A percentile compares a stretch with the other conserved stretches of the same genome.
Conservation (phyloP, 2,888 invertebrate species). For the Caradrina clavipalpis region DNA sequence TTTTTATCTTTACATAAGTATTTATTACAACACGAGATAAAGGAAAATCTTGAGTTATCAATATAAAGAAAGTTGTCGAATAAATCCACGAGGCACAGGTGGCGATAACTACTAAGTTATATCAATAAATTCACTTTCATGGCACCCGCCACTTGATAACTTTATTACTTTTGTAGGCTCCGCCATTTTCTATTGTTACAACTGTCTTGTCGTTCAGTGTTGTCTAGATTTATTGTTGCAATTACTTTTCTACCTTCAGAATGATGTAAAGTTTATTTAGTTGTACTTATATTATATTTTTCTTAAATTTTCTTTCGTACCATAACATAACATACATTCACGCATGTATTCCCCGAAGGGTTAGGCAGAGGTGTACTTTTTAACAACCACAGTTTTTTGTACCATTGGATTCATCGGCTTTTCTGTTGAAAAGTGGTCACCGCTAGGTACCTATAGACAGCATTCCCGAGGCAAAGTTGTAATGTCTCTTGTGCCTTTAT, state of each 20-base stretch:
- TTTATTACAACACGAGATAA: conserved; percentile 4
- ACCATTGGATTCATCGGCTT: too few relatives aligned
- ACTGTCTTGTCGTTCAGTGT: conserved; percentile 30
- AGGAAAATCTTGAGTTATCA: conserved; percentile 2
- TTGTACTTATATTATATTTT: not conserved
- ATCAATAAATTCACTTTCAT: conserved; percentile 53
- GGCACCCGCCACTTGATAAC: conserved; percentile 44
- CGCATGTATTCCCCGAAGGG: too few relatives aligned
- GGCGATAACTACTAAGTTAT: conserved; percentile 48
- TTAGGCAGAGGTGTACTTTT: too few relatives aligned
- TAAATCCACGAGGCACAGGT: conserved; percentile 50
- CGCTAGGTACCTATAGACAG: too few relatives aligned
- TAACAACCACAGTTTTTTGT: too few relatives aligned
- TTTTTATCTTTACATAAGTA: not conserved
- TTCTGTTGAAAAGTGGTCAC: too few relatives aligned
- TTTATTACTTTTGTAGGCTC: conserved; percentile 47
- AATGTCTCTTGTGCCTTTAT: too few relatives aligned
- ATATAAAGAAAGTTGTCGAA: conserved; percentile 34
- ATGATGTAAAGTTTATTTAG: not conserved
- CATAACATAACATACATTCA: too few relatives aligned
- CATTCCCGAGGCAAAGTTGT: too few relatives aligned
- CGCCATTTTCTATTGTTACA: conserved; percentile 33
- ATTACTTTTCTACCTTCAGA: conserved; percentile 17
- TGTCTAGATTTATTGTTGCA: conserved; percentile 39
- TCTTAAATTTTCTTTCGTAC: too few relatives aligned